Base-by-base conservation (phyloP, 2,797 vertebrate genomes). In the Neosalanx taihuensis region DNA sequence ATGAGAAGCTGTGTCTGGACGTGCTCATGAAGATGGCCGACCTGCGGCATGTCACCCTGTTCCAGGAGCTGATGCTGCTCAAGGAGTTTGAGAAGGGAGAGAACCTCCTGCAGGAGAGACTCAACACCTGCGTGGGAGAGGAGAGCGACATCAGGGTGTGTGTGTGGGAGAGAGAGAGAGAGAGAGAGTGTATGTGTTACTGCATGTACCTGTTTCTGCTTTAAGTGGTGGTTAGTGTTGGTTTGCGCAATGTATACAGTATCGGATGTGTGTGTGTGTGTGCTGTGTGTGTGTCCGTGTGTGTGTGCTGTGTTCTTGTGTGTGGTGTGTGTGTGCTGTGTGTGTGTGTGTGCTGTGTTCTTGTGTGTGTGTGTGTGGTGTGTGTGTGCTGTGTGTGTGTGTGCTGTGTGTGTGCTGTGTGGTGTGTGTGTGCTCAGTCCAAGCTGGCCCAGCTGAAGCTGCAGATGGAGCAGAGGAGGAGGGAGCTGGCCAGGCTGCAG, bases 41-140 rank as follows among this genome's bases (percentile, higher is more conserved):
- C 72, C 88, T 97, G 53, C 83, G 60, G 1, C 92, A 93, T 71
- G 73, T 96, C 81, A 97, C 92, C 0, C 88, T 95, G 71, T 93
- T 92, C 78, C 93, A 96, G 84, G 97, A 99, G 90, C 88, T 96
- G 73, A 90, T 93, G 75, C 87, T 98, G 59, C 90, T 97, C 72
- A 92, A 93, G 77, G 93, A 94, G 69, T 93, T 94, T 69, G 93
- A 96, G 78, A 86, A 90, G 81, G 93, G 89, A 15, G 95, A 98
- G 85, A 85, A 90, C 26, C 72, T 79, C 65, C 90, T 98, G 76
- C 92, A 95, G 84, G 91, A 92, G 63, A 87, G 66, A 63, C 89
- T 96, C 37, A 89, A 85, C 57, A 62, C 53, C 1, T 79, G 90
- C 62, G 37, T 87, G 23, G 78, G 76, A 53, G 94, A 97, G 78